A percentile compares a stretch with the other conserved stretches of the same genome.
Evolutionary conservation across 2,113 vertebrate genomes (phyloP).

Genomic region (Plecotus auritus): DNA sequence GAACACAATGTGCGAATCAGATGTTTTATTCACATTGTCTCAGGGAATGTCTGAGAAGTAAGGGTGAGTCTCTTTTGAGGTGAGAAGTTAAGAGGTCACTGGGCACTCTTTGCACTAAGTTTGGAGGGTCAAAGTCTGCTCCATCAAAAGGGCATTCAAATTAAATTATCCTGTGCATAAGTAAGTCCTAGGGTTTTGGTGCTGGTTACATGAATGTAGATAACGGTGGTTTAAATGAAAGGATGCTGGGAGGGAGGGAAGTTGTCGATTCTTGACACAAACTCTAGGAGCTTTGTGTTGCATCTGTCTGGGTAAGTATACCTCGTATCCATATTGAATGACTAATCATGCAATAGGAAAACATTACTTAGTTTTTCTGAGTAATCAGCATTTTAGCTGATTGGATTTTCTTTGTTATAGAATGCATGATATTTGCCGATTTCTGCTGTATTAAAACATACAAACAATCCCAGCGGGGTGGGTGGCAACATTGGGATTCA

Average conservation of each 20-base stretch:
- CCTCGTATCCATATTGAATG: neutral
- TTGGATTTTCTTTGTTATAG: neutral
- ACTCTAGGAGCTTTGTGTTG: neutral
- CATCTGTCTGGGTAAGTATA: neutral
- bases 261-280: neutral
- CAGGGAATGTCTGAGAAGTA: neutral
- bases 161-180: neutral
- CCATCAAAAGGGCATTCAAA: neutral
- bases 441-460: neutral
- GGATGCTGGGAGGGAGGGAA: neutral
- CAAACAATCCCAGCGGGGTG: neutral
- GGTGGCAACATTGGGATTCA: neutral
- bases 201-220: neutral
- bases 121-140: neutral
- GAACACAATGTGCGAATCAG: neutral
- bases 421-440: neutral
- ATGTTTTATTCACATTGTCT: neutral
- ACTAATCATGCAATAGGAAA: neutral
- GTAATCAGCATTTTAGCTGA: neutral
- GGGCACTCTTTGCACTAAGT: neutral
- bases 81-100: neutral
- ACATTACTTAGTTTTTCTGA: neutral
- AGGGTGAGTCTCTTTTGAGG: neutral
- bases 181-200: neutral
- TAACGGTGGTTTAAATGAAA: neutral